These are phyloP conservation scores for Arion vulgaris DNA, from an alignment of 1,140 invertebrate genomes.

Conservation along the genomic window DNA sequence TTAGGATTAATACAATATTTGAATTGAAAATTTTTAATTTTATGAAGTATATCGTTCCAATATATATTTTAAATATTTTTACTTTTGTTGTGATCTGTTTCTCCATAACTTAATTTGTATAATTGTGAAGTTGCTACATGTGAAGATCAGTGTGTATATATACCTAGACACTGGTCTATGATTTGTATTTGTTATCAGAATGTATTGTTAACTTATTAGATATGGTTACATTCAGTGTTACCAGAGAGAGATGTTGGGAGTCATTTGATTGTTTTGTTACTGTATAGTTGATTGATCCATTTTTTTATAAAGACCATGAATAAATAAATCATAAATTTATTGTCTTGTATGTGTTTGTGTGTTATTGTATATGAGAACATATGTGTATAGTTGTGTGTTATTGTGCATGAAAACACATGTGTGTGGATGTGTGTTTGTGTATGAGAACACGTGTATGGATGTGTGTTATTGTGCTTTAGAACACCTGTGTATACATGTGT, in stretches of 20 bases:
- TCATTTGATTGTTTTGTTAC: not conserved
- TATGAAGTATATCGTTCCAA: not conserved
- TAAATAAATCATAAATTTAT: not conserved
- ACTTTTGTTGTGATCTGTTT: not conserved
- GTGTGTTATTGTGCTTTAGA: not conserved
- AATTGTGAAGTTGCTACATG: not conserved
- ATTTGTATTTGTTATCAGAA: not conserved
- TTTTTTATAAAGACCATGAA: not conserved
- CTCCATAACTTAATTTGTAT: not conserved
- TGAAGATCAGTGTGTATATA: not conserved
- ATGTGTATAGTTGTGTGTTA: no score
- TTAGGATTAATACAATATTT: no score
- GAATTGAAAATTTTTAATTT: no score
- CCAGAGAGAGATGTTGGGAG: not conserved
- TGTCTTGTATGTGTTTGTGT: not conserved
- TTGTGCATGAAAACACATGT: no score
- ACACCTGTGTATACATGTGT: no score
- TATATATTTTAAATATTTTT: not conserved
- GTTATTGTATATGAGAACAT: not conserved
- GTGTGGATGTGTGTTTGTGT: no score
- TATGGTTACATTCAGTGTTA: not conserved
- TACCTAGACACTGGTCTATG: not conserved
- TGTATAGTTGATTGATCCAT: not conserved
- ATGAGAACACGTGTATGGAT: no score
- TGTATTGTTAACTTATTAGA: constrained; percentile 12